Percentiles rank a stretch among this genome's conserved stretches.
These are phyloP conservation scores for Apis florea DNA, from an alignment of 1,140 invertebrate species.

Conservation along the genomic window DNA sequence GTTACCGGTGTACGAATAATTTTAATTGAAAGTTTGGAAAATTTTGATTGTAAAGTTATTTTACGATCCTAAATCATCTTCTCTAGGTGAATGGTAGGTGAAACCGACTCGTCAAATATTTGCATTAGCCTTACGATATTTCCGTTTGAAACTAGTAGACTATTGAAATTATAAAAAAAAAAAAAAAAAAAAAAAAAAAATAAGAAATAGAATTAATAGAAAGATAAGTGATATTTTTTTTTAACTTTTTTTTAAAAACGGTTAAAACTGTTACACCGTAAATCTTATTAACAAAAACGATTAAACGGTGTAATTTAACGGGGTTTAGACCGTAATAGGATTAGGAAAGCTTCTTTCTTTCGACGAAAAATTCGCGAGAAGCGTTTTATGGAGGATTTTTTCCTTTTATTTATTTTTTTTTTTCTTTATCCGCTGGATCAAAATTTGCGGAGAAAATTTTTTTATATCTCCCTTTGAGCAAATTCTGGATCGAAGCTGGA, in stretches of 20 bases:
- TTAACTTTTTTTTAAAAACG: neutral
- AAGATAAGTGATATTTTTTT: too few species aligned
- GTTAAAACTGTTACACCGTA: neutral
- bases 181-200: too few species aligned
- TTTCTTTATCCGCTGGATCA: too few species aligned
- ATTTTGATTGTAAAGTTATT: slow-evolving; percentile 7
- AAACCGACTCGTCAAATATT: neutral
- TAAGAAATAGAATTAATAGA: too few species aligned
- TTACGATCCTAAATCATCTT: neutral
- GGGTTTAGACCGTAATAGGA: neutral
- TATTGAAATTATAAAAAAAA: neutral
- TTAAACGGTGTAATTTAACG: neutral
- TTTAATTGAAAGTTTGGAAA: neutral
- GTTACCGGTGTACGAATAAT: neutral
- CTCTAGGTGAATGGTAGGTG: neutral
- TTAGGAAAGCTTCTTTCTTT: neutral
- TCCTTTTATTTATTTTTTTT: too few species aligned
- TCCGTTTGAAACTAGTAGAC: too few species aligned
- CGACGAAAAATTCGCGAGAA: neutral
- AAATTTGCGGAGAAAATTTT: neutral
- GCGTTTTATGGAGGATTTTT: neutral
- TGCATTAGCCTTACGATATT: neutral
- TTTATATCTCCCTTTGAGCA: neutral
- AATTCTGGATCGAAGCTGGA: neutral
- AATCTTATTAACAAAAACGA: neutral